Base-by-base conservation (phyloP, 2,797 vertebrate genomes). In the Otus scops region DNA sequence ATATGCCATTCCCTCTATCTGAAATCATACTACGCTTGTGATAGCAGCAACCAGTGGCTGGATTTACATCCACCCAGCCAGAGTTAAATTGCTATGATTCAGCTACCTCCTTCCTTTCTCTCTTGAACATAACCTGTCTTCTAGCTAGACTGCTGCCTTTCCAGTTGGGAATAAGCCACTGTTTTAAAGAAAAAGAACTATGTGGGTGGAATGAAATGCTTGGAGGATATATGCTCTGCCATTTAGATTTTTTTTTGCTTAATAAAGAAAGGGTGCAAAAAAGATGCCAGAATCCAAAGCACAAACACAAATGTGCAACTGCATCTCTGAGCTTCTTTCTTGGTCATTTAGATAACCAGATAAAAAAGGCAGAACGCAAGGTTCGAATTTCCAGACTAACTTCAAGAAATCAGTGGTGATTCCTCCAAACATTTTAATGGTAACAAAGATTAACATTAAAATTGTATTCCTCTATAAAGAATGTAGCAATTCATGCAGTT, bases 71-170 rank as follows among this genome's bases (percentile, higher is more conserved):
- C 78, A 91, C 91, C 69, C 92, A 88, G 89, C 56, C 41, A 0
- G 91, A 92, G 89, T 47, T 93, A 96, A 97, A 96, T 96, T 94
- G 89, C 95, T 97, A 71, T 97, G 94, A 96, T 96, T 96, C 95
- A 97, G 84, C 95, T 89, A 61, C 91, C 91, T 92, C 95, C 87
- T 96, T 94, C 85, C 85, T 89, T 96, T 93, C 91, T 93, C 50
- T 91, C 89, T 96, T 75, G 89, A 96, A 95, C 76, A 85, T 95
- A 96, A 96, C 95, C 93, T 93, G 93, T 96, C 95, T 97, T 88
- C 91, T 93, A 91, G 76, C 92, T 96, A 96, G 95, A 95, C 93
- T 95, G 91, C 93, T 97, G 95, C 95, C 89, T 97, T 96, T 97
- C 96, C 95, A 95, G 89, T 97, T 96, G 89, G 91, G 95, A 96